Base-by-base conservation (phyloP, 2,113 vertebrate genomes). In the Hippocampus mohnikei region DNA sequence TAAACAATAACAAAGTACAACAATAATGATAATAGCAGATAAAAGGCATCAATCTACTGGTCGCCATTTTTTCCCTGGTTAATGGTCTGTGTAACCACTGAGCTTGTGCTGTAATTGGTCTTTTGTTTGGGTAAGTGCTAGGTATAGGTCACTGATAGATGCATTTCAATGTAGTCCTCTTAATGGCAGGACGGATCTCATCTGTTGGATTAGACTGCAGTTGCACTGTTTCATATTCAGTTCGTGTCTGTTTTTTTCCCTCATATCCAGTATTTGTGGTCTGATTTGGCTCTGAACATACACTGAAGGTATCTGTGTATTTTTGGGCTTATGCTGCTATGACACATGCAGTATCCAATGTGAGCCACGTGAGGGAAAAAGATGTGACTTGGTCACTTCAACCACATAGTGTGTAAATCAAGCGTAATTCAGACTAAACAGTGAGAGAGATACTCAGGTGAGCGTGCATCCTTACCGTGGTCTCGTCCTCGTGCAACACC, bases 401-500 rank as follows among this genome's bases (percentile, higher is more conserved):
- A 63, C 9, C 20, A 23, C 13, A 33, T 62, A 1, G 21, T n/a
- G n/a, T 59, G 37, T 16, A 27, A 58, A 27, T 58, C 25, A n/a
- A 56, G 53, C 7, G 15, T 33, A 29, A 18, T 29, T 60, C 40
- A 55, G 16, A 53, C 11, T 25, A 25, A 53, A n/a, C 44, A 58
- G 72, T 20, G 69, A 55, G 46, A n/a, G 62, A 27, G 13, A 56
- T 23, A 50, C 16, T 20, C 3, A 18, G 16, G n/a, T 12, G 37
- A 70, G 27, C 23, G 44, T 55, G 20, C 50, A 72, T 81, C 88
- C 96, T 97, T 91, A 98, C 96, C 95, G 96, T 98, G 91, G 96
- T 98, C 91, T 98, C 96, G 0, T 98, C 96, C 94, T 98, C 97
- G 55, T 98, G 97, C 88, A 98, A 95, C 89, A 98, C 97, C 93